Evolutionary conservation across 2,113 vertebrate species (phyloP), one percentile per base, ranked within the genome.

Genomic region (Ictalurus punctatus): DNA sequence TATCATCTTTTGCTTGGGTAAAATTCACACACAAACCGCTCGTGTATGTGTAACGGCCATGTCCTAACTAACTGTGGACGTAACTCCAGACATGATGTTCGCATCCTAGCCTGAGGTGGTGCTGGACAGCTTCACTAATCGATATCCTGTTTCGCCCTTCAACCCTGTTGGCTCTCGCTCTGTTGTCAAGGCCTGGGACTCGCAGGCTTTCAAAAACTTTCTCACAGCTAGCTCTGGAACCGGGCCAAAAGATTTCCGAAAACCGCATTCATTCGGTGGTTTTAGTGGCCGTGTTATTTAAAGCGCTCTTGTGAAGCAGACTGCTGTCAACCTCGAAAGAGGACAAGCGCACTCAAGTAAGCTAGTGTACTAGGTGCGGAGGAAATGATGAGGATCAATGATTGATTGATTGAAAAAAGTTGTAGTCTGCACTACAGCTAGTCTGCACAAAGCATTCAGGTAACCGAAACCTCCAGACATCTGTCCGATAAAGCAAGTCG

Each of bases 181-280:
- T 63, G 9, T 69, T 69, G 76, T 78, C 58, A 67, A 87, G 86
- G 86, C 61, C 37, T 7, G 61, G 21, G n/a, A 81, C 44, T 34
- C 25, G 6, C 12, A 78, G 23, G 21, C 44, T 84, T 65, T n/a
- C 40, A 12, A 67, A 54, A 67, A 65, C 8, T 37, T 87, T 67
- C 17, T 87, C 74, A 63, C 86, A 65, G 86, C 40, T 25, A 65
- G 58, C 76, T n/a, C 48, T 87, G 63, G 76, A 87, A 40, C 44
- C 8, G 6, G 59, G 48, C n/a, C 76, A 34, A 85, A 34, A 30
- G 27, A 40, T 86, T 86, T 86, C 48, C 6, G 8, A 56, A 56
- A 81, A 9, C 44, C n/a, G 6, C 21, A 25, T 34, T 19, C 44
- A 19, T 54, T 54, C 74, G 13, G 25, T 37, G 59, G 34, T 76